phyloP scores from a whole-genome alignment of 2,113 vertebrate species.

The Pelusios castaneus region DNA sequence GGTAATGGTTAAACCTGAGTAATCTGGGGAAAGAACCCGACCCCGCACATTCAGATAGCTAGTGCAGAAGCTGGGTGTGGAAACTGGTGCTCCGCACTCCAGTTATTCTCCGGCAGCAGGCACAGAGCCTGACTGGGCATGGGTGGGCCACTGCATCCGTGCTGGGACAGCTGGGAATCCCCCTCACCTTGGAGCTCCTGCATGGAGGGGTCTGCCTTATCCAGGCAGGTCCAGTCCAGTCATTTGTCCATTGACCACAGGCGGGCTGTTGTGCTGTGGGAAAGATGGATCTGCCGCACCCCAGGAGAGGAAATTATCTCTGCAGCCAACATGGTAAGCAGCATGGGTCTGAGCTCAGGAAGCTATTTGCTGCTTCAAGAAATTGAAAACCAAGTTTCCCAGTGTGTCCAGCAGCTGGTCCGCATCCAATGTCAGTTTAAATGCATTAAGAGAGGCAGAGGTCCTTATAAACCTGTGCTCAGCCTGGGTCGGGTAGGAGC shows the following conservation, averaged over 20 bases:
- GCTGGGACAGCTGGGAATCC: too few relatives aligned
- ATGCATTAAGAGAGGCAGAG: not conserved
- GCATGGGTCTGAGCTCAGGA: not conserved
- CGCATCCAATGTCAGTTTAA: not conserved
- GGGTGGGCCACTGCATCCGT: accelerated
- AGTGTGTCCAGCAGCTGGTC: not conserved
- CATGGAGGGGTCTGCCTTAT: not conserved
- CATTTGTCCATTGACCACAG: not conserved
- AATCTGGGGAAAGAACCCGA: accelerated
- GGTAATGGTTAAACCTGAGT: not conserved
- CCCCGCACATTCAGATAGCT: accelerated
- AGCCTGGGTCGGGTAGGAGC: not conserved
- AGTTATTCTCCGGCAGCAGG: not conserved
- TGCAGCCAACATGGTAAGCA: too few relatives aligned
- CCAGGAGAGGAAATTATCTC: not conserved
- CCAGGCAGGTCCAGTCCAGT: accelerated
- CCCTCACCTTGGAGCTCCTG: accelerated
- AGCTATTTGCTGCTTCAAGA: accelerated
- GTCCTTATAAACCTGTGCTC: not conserved
- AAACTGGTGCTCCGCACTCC: accelerated
- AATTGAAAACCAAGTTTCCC: not conserved
- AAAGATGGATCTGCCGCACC: too few relatives aligned
- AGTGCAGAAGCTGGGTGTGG: accelerated
- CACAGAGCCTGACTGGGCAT: accelerated
- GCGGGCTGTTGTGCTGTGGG: not conserved